phyloP scores from a whole-genome alignment of 2,888 invertebrate species.

The Lochmaea capreae region DNA sequence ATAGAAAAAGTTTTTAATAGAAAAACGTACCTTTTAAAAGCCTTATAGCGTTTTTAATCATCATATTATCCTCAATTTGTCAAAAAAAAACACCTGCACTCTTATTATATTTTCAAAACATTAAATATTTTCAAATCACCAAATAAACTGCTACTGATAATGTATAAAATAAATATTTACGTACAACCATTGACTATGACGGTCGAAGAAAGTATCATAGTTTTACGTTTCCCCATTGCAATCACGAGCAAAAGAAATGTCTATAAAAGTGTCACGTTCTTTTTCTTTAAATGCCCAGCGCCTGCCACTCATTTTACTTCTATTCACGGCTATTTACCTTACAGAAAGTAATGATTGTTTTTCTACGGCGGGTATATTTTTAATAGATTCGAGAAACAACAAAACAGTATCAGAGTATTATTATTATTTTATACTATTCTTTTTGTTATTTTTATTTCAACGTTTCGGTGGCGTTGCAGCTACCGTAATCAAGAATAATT shows the following conservation, averaged over 20 bases:
- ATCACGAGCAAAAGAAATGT: conserved; percentile 27
- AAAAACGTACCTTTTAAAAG: conserved; percentile 27
- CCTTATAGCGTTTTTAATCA: conserved; percentile 33
- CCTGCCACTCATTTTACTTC: conserved; percentile 9
- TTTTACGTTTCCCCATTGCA: conserved; percentile 13
- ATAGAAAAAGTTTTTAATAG: background rate
- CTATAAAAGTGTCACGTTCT: conserved; percentile 34
- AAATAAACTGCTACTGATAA: too few species aligned
- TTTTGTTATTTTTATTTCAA: too few species aligned
- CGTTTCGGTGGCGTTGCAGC: too few species aligned
- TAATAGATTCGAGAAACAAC: too few species aligned
- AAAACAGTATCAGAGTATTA: too few species aligned
- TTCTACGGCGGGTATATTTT: too few species aligned
- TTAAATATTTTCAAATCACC: background rate
- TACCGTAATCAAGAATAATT: too few species aligned
- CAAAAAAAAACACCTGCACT: conserved; percentile 6
- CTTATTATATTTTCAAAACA: background rate
- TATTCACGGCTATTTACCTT: conserved; percentile 2
- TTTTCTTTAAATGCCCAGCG: conserved; percentile 20
- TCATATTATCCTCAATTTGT: conserved; percentile 2
- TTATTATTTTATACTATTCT: too few species aligned
- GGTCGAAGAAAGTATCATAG: conserved; percentile 20
- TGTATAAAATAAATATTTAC: background rate
- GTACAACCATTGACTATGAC: conserved; percentile 1
- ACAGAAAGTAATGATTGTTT: background rate